Base-by-base conservation (phyloP, 2,888 invertebrate genomes). In the Eudemis profundana region DNA sequence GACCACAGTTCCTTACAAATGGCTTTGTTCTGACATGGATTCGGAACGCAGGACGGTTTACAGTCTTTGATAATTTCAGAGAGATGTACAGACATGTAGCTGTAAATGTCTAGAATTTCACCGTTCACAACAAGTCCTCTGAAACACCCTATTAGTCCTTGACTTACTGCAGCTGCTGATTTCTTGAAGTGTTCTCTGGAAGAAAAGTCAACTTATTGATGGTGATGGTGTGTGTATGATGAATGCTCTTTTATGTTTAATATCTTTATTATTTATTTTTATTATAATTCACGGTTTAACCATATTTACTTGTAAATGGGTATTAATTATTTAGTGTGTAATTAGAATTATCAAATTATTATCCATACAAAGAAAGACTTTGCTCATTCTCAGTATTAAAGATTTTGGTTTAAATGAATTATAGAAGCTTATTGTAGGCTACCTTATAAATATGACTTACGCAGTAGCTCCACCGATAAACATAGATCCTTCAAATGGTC, bases 21-120 rank as follows among this genome's bases (percentile, higher is more conserved):
- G 0, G 97, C 98, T 49, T 96, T 97, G 83, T 98, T 98, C 84
- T 96, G 95, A 82, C 98, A 98, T 7, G 98, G 98, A 81, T 97
- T 97, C 0, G 98, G 97, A 70, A 97, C 97, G 86, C 98, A 98
- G 0, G 97, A 97, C 0, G 98, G 98, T 80, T 97, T 97, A 82
- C 98, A 98, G 81, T 98, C 97, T 82, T 96, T 96, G 67, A 97
- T 97, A 69, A 98, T 98, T 86, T 97, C 98, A 53, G 96, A 97
- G 60, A 97, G 88, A 88, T 97, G 97, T 29, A 97, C 97, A 42
- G 97, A 97, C 96, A 97, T 97, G 85, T 97, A 97, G 72, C 96
- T 97, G 87, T 97, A 97, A 70, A 98, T 96, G 79, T 98, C 97
- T 44, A 98, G 91, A 69, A 97, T 96, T 90, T 97, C 96, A 15